phyloP scores from a whole-genome alignment of 2,888 invertebrate species.

The Tetanocera ferruginea region DNA sequence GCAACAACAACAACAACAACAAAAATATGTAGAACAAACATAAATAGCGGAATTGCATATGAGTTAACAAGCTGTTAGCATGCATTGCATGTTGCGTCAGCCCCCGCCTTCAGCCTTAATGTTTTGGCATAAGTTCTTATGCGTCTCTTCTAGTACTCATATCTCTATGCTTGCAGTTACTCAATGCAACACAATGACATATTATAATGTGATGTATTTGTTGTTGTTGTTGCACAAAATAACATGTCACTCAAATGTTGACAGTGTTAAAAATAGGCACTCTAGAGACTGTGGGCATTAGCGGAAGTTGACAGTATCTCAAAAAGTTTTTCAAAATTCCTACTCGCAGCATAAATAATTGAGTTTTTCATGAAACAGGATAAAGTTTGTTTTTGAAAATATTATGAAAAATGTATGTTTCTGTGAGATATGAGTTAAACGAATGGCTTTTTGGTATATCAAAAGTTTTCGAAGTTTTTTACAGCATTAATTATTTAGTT shows the following conservation, averaged over 20 bases:
- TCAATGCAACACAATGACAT: conserved; percentile 64
- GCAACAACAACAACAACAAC: conserved; percentile 51
- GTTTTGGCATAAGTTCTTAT: not conserved
- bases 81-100: conserved; percentile 27
- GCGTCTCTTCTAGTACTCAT: conserved; percentile 1
- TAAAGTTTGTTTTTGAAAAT: too few species aligned
- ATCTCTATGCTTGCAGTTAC: conserved; percentile 55
- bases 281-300: not conserved
- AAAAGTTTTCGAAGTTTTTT: too few species aligned
- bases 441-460: too few species aligned
- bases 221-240: conserved; percentile 34
- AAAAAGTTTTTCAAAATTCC: too few species aligned
- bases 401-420: too few species aligned
- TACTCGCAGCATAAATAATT: too few species aligned
- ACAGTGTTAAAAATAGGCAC: conserved; percentile 3
- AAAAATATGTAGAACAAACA: conserved; percentile 53
- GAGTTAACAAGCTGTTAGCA: conserved; percentile 60
- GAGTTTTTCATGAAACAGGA: too few species aligned
- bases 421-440: too few species aligned
- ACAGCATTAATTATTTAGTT: too few species aligned
- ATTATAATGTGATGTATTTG: conserved; percentile 64
- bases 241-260: conserved; percentile 26
- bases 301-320: too few species aligned
- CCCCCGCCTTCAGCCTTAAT: not conserved
- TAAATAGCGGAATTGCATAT: conserved; percentile 58